Base-by-base conservation (phyloP, 2,888 invertebrate species). In the Julus scandinavius region DNA sequence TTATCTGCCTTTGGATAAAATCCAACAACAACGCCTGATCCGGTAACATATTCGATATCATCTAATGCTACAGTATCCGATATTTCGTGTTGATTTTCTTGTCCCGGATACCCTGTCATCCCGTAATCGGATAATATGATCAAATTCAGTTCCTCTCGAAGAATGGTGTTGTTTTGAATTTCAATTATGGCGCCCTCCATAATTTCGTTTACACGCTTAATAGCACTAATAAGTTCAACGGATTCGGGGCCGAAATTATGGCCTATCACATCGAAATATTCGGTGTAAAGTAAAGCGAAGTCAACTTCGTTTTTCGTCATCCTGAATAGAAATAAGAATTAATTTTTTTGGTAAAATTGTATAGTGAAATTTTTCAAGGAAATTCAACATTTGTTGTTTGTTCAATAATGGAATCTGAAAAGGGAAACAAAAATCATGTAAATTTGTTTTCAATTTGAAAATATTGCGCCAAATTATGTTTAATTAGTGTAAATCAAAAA, bases 111-210 rank as follows among this genome's bases (percentile, higher is more conserved):
- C 87, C 89, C 90, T n/a, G 91, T 91, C 92, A 92, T 92, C 49
- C 92, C 92, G 87, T 92, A 92, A 89, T 92, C 92, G 87, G 92
- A 91, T 45, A 92, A 90, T 83, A 92, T 91, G 38, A 92, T 91
- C 40, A 92, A 90, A 89, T 92, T 92, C 40, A 92, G 91, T 91
- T 45, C 87, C 2, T 7, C 15, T 84, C 83, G 38, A 9, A 20
- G 40, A 38, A 87, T 89, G 9, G 90, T 90, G 11, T 91, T 90
- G 80, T 91, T 90, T 45, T 91, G 90, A 88, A 92, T 88, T 87
- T 90, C 89, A 86, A 91, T 91, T 87, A 91, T 90, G 63, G 92
- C 90, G 29, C 90, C 90, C 58, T 90, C 88, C 45, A 92, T 88
- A 6, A 90, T 90, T 11, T 90, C 88, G 88, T 92, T 92, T 40